Base-by-base conservation (phyloP, 2,113 vertebrate genomes). In the Gymnocephalus cernua region DNA sequence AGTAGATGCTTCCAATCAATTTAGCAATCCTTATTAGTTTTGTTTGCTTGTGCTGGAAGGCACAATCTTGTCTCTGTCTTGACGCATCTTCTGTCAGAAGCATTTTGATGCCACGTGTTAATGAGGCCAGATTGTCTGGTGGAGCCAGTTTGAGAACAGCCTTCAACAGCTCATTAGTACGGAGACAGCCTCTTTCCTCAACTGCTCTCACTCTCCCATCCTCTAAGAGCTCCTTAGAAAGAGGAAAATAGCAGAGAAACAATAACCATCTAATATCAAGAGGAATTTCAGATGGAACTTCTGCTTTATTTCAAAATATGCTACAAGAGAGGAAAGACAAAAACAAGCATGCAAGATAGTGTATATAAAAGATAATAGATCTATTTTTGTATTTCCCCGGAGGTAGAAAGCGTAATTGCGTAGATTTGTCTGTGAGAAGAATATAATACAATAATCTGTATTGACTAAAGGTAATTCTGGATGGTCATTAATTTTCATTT, bases 61-160 rank as follows among this genome's bases (percentile, higher is more conserved):
- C 48, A 8, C 44, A 44, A 19, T 16, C 66, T 41, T 25, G 25
- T 74, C 38, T 41, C 1, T 59, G 19, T 64, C 16, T 62, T 9
- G 23, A 47, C 48, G 54, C 32, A 14, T 48, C 29, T 23, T 38
- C 35, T 48, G 47, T 76, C 47, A 62, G 57, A 63, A 53, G n/a
- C 25, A 25, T 75, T 80, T 38, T 56, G 21, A 74, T 53, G 56
- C 19, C 0, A 41, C 1, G 54, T 74, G 58, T 83, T 82, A 80
- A 83, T 64, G 51, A 89, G 71, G 58, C 3, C 65, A 82, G 58
- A 80, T 64, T 58, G 62, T 80, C 65, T 75, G 62, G 18, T 67
- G 76, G 48, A 82, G 74, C 21, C 64, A 41, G 41, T 83, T 59
- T 84, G 74, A 83, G 61, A 74, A 21, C n/a, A 77, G 67, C 63